A percentile compares a stretch with the other conserved stretches of the same genome.
phyloP scores from a whole-genome alignment of 2,113 vertebrate species.

The Varanus komodoensis region DNA sequence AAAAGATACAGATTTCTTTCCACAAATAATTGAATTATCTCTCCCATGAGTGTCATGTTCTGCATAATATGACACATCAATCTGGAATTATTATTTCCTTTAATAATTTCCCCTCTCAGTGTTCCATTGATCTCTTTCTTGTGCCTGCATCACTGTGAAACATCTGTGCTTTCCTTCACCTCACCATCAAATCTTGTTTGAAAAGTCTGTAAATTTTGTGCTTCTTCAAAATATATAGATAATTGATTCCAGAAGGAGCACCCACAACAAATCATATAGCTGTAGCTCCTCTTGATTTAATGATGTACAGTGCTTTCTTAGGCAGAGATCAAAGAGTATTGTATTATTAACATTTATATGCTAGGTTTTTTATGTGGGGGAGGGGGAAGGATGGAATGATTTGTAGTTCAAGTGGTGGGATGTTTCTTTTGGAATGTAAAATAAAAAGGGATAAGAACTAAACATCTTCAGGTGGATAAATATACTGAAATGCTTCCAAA shows the following conservation, averaged over 20 bases:
- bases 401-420: slow-evolving; percentile 19
- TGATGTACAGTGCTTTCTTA: slow-evolving; percentile 70
- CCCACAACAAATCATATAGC: slow-evolving; percentile 67
- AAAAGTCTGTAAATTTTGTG: slow-evolving; percentile 73
- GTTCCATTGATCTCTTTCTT: slow-evolving; percentile 72
- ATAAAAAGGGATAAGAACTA: slow-evolving; percentile 58
- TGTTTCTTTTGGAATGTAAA: slow-evolving; percentile 49
- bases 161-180: slow-evolving; percentile 69
- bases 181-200: slow-evolving; percentile 64
- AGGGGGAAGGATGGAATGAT: slow-evolving; percentile 50
- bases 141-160: slow-evolving; percentile 67
- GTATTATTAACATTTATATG: slow-evolving; percentile 72
- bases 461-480: slow-evolving; percentile 40
- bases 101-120: slow-evolving; percentile 57
- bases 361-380: slow-evolving; percentile 41
- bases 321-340: slow-evolving; percentile 73
- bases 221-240: slow-evolving; percentile 68
- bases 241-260: slow-evolving; percentile 74
- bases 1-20: slow-evolving; percentile 20
- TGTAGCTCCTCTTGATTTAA: slow-evolving; percentile 73
- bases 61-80: slow-evolving; percentile 62
- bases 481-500: slow-evolving; percentile 46
- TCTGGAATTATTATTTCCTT: slow-evolving; percentile 69
- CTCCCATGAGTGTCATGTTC: slow-evolving; percentile 30
- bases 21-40: slow-evolving; percentile 59